A percentile compares a stretch with the other conserved stretches of the same genome.
phyloP scores from a whole-genome alignment of 2,797 vertebrate species.

The Intellagama lesueurii region DNA sequence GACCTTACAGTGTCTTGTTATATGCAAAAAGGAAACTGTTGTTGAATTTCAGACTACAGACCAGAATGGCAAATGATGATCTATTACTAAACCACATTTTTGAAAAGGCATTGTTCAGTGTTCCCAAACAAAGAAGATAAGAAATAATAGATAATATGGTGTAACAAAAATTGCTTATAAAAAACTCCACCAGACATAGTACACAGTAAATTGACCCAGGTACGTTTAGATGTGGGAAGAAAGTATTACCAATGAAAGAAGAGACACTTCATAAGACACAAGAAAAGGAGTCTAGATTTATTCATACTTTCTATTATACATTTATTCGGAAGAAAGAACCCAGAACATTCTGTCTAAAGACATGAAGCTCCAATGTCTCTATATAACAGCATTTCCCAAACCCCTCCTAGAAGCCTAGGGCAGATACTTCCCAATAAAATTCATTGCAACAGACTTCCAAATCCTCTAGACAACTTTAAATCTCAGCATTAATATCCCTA shows the following conservation, averaged over 20 bases:
- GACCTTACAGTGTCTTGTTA: not conserved
- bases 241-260: not conserved
- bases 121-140: not conserved
- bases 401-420: conserved; percentile 10
- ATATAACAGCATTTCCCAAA: conserved; percentile 28
- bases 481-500: conserved; percentile 10
- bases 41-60: not conserved
- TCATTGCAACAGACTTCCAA: conserved; percentile 1
- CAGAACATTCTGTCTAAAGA: not conserved
- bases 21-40: not conserved
- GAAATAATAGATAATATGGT: not conserved
- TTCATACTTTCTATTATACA: not conserved
- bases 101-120: not conserved
- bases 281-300: conserved; percentile 2
- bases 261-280: not conserved
- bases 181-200: not conserved
- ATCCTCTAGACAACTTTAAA: conserved; percentile 26
- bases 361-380: not conserved
- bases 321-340: not conserved
- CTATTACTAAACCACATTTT: not conserved
- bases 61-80: not conserved
- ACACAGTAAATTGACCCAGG: not conserved
- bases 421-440: conserved; percentile 13
- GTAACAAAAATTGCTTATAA: not conserved
- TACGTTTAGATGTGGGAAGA: not conserved